These are phyloP conservation scores for Drosophila acutilabella DNA, from an alignment of 2,888 invertebrate species.

Conservation along the genomic window DNA sequence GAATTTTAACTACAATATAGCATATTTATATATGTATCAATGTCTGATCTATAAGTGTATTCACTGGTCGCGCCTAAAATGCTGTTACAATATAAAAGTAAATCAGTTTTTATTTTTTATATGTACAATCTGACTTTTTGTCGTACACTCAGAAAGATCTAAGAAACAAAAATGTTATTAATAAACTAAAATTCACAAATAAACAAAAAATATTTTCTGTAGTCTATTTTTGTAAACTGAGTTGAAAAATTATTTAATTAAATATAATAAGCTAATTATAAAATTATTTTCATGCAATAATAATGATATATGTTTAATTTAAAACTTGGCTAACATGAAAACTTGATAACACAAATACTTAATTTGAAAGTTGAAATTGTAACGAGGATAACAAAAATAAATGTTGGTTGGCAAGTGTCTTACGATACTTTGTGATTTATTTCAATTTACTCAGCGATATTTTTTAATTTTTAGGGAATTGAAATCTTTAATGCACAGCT, in stretches of 20 bases:
- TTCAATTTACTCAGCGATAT: too few species aligned
- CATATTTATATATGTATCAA: background rate
- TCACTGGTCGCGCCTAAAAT: conserved; percentile 43
- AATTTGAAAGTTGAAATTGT: conserved; percentile 26
- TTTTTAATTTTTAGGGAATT: too few species aligned
- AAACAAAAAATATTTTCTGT: conserved; percentile 31
- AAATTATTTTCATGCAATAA: conserved; percentile 24
- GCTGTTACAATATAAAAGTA: conserved; percentile 40
- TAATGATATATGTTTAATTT: conserved; percentile 16
- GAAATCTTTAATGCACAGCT: too few species aligned
- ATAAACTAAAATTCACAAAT: conserved; percentile 1
- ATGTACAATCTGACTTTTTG: conserved; percentile 55
- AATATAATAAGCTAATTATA: conserved; percentile 17
- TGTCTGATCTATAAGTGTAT: conserved; percentile 47
- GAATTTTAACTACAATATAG: conserved; percentile 42
- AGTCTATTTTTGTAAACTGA: conserved; percentile 52
- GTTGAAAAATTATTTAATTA: conserved; percentile 31
- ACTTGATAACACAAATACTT: conserved; percentile 13
- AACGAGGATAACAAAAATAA: conserved; percentile 55
- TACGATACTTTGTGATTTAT: conserved; percentile 18
- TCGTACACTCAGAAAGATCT: conserved; percentile 32
- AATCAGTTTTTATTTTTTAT: conserved; percentile 60
- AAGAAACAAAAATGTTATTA: conserved; percentile 9
- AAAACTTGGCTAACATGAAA: conserved; percentile 14
- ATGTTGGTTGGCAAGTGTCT: conserved; percentile 56